A percentile compares a stretch with the other conserved stretches of the same genome.
Evolutionary conservation across 1,140 invertebrate genomes (phyloP).

Genomic region (Semibalanus balanoides): DNA sequence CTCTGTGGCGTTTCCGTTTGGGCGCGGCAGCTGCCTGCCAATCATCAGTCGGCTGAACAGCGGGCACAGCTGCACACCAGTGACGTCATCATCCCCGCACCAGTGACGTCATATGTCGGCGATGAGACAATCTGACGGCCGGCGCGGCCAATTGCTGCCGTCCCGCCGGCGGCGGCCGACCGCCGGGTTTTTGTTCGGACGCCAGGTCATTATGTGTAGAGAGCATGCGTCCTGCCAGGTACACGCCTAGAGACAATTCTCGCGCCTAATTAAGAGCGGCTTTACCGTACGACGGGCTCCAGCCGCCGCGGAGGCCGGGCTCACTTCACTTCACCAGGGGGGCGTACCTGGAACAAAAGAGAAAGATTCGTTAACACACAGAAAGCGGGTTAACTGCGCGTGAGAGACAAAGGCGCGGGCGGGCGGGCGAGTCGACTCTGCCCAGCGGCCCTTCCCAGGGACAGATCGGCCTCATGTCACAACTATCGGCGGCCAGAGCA

Average conservation of each 20-base stretch:
- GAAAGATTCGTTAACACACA: not conserved
- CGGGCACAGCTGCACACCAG: not conserved
- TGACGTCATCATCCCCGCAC: no score
- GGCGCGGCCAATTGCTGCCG: not conserved
- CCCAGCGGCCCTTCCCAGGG: no score
- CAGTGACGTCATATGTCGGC: no score
- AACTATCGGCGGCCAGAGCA: no score
- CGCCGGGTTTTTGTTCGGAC: not conserved
- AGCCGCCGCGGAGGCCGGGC: no score
- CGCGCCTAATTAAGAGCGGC: not conserved
- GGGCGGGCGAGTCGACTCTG: no score
- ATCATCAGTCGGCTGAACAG: not conserved
- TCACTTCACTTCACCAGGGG: no score
- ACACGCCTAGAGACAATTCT: not conserved
- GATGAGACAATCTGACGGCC: no score
- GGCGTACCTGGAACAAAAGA: not conserved
- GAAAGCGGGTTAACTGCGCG: not conserved
- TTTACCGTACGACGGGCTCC: not conserved
- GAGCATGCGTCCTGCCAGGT: not conserved
- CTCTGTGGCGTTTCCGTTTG: not conserved
- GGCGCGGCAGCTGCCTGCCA: no score
- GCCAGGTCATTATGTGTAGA: not conserved
- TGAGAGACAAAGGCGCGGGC: not conserved
- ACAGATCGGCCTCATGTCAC: no score
- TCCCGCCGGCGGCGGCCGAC: not conserved